phyloP scores from a whole-genome alignment of 2,113 vertebrate species.

The Hemibagrus wyckioides region DNA sequence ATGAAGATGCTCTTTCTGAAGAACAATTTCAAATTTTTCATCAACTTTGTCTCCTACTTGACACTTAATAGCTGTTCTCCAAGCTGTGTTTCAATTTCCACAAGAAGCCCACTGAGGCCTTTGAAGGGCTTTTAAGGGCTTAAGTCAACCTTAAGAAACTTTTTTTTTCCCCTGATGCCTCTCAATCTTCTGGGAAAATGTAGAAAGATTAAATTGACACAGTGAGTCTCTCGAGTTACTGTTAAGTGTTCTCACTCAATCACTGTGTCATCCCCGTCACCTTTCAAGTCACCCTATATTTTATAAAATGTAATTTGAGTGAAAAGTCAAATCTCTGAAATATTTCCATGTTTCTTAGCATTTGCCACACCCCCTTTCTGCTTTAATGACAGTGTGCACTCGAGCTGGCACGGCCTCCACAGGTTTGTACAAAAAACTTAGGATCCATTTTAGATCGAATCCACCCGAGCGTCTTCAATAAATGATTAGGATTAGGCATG shows the following conservation, averaged over 20 bases:
- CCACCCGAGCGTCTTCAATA: not conserved
- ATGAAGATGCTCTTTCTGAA: not conserved
- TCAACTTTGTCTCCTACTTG: conserved; percentile 29
- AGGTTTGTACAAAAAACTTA: not conserved
- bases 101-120: not conserved
- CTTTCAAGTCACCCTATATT: conserved; percentile 24
- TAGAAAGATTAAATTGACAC: conserved; percentile 22
- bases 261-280: conserved; percentile 39
- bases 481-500: not conserved
- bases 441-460: not conserved
- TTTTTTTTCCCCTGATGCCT: conserved; percentile 9
- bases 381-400: not conserved
- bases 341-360: not conserved
- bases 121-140: not conserved
- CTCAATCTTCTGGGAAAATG: conserved; percentile 32
- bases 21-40: conserved; percentile 4
- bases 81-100: conserved; percentile 29
- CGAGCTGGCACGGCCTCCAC: not conserved
- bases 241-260: conserved; percentile 25
- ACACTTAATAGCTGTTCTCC: conserved; percentile 16
- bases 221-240: conserved; percentile 29
- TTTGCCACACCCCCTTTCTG: not conserved
- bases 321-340: not conserved
- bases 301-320: not conserved
- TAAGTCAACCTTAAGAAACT: conserved; percentile 25